A percentile compares a stretch with the other conserved stretches of the same genome.
phyloP scores from a whole-genome alignment of 2,113 vertebrate genomes.

The Okapia johnstoni region DNA sequence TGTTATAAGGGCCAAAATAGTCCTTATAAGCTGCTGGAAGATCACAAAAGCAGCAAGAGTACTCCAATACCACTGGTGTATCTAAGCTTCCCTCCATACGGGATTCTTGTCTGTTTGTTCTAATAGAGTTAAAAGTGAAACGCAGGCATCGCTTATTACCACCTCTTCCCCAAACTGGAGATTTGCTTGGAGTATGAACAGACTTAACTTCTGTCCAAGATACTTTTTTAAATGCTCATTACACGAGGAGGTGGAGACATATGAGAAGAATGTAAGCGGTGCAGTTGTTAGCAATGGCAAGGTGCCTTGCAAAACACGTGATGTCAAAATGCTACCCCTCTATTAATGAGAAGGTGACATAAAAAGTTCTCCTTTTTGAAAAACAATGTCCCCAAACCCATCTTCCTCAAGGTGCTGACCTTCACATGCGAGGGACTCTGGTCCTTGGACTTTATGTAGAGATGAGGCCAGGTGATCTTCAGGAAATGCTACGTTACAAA shows the following conservation, averaged over 20 bases:
- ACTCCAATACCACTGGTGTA: not conserved
- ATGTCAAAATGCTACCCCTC: not conserved
- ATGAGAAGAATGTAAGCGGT: not conserved
- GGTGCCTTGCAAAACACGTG: not conserved
- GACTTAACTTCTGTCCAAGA: not conserved
- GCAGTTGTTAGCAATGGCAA: not conserved
- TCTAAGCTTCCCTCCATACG: not conserved
- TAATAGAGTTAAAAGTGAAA: not conserved
- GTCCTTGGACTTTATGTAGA: not conserved
- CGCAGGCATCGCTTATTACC: not conserved
- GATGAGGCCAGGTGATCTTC: not conserved
- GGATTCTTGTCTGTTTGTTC: not conserved
- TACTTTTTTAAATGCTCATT: not conserved
- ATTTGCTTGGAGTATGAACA: not conserved
- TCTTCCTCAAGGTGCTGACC: not conserved
- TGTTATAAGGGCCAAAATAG: not conserved
- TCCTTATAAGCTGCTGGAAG: not conserved
- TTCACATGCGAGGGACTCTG: not conserved
- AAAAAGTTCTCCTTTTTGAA: not conserved
- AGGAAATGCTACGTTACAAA: not conserved
- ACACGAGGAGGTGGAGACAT: not conserved
- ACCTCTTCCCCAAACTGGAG: not conserved
- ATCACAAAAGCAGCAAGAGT: not conserved
- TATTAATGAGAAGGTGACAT: not conserved
- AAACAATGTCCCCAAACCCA: not conserved